These are phyloP conservation scores for Netelia fuscicornis DNA, from an alignment of 2,888 invertebrate genomes.

Conservation along the genomic window DNA sequence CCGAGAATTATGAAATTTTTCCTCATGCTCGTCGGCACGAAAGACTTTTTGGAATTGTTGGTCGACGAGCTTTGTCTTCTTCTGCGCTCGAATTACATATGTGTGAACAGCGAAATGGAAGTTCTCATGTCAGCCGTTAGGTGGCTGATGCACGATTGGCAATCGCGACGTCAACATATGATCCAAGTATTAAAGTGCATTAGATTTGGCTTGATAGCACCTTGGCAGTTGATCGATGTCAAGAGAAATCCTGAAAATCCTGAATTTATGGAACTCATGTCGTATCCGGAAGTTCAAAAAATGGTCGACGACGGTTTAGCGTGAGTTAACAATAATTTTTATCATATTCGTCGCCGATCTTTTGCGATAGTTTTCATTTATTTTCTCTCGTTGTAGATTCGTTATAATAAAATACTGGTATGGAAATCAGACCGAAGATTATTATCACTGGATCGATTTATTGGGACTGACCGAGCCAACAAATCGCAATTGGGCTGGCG, in stretches of 20 bases:
- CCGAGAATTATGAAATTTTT: slow-evolving; percentile 92
- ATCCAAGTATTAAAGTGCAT: slow-evolving; percentile 90
- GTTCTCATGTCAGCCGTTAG: slow-evolving; percentile 92
- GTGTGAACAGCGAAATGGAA: slow-evolving; percentile 91
- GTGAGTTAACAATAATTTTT: slow-evolving; percentile 85
- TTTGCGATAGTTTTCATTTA: not conserved
- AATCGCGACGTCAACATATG: slow-evolving; percentile 86
- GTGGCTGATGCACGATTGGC: slow-evolving; percentile 92
- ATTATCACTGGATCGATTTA: slow-evolving; percentile 90
- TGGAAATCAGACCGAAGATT: slow-evolving; percentile 90
- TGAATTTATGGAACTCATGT: slow-evolving; percentile 90
- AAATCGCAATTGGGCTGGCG: slow-evolving; percentile 90
- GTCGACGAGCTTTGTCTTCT: slow-evolving; percentile 89
- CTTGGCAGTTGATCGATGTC: slow-evolving; percentile 93
- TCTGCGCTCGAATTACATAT: slow-evolving; percentile 90
- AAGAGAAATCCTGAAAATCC: slow-evolving; percentile 90
- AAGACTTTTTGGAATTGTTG: slow-evolving; percentile 89
- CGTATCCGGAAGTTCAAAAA: slow-evolving; percentile 89
- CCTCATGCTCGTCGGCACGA: slow-evolving; percentile 90
- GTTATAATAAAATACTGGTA: slow-evolving; percentile 93
- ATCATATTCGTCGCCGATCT: not conserved
- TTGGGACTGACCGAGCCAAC: slow-evolving; percentile 89
- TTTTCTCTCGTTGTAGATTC: slow-evolving; percentile 81
- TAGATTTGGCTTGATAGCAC: slow-evolving; percentile 92
- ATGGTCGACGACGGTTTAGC: slow-evolving; percentile 93